Percentiles rank a stretch among this genome's conserved stretches.
These are phyloP conservation scores for Perizoma flavofasciatum DNA, from an alignment of 2,888 invertebrate genomes.

Conservation along the genomic window DNA sequence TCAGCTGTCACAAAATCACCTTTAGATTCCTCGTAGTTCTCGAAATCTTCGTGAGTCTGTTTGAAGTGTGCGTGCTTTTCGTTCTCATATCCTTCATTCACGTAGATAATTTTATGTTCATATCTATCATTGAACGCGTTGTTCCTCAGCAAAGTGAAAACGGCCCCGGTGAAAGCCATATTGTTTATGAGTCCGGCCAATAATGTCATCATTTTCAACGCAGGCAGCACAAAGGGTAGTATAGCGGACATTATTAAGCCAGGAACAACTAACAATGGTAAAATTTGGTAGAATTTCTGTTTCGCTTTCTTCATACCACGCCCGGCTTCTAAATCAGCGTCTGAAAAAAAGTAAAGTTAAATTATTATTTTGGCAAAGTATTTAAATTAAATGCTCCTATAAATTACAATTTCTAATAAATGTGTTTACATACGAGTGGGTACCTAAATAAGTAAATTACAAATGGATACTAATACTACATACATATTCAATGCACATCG, in stretches of 20 bases:
- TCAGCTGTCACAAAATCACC: slow-evolving; percentile 31
- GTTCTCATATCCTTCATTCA: slow-evolving; percentile 83
- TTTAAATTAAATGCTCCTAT: no score
- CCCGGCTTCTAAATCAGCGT: slow-evolving; percentile 44
- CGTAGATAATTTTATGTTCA: slow-evolving; percentile 81
- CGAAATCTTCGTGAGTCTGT: slow-evolving; percentile 35
- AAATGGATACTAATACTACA: no score
- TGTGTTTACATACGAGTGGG: no score
- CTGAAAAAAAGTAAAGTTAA: slow-evolving; percentile 45
- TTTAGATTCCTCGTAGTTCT: slow-evolving; percentile 23
- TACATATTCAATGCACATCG: no score
- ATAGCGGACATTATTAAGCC: slow-evolving; percentile 86
- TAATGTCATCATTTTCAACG: slow-evolving; percentile 86
- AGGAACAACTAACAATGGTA: slow-evolving; percentile 85
- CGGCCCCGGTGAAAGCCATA: slow-evolving; percentile 86
- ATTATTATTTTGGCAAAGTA: background rate
- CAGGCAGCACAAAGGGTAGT: slow-evolving; percentile 87
- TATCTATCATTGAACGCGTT: slow-evolving; percentile 83
- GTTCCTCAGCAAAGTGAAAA: slow-evolving; percentile 83
- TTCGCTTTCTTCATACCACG: slow-evolving; percentile 67
- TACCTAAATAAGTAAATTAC: no score
- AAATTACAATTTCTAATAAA: no score
- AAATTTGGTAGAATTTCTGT: slow-evolving; percentile 63
- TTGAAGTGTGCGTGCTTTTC: slow-evolving; percentile 52
- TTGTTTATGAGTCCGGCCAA: slow-evolving; percentile 86